Evolutionary conservation across 2,113 vertebrate species (phyloP).

Genomic region (Plecturocebus donacophilus): DNA sequence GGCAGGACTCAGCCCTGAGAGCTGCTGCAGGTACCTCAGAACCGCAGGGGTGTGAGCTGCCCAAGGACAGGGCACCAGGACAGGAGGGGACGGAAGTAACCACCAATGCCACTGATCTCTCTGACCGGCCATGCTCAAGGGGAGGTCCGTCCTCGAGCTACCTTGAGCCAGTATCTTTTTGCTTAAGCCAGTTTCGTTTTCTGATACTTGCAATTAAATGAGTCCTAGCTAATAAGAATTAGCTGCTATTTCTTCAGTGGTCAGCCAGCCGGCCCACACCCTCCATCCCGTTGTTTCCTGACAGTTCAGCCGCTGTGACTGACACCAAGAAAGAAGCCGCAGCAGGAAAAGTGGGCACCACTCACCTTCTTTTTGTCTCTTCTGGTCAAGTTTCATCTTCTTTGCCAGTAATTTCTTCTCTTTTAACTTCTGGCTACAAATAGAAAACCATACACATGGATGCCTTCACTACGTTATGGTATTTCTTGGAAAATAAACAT

Average conservation of each 20-base stretch:
- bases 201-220: neutral
- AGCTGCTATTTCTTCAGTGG: neutral
- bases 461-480: neutral
- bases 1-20: neutral
- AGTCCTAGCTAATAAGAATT: neutral
- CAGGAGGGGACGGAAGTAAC: neutral
- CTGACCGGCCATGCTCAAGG: neutral
- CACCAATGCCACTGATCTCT: rapidly evolving
- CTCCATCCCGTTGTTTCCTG: neutral
- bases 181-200: neutral
- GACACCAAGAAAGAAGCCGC: neutral
- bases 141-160: neutral
- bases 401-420: slow-evolving; percentile 89
- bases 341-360: neutral
- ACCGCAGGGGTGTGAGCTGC: neutral
- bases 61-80: neutral
- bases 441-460: slow-evolving; percentile 45
- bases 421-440: slow-evolving; percentile 89
- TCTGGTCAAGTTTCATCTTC: slow-evolving; percentile 86
- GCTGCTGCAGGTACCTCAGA: neutral
- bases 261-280: neutral
- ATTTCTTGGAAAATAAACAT: neutral
- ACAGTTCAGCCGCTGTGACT: neutral
- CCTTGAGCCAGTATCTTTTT: neutral
- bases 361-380: slow-evolving; percentile 84